Conservation (phyloP, 2,888 invertebrate genomes). For the Sycophila texana region DNA sequence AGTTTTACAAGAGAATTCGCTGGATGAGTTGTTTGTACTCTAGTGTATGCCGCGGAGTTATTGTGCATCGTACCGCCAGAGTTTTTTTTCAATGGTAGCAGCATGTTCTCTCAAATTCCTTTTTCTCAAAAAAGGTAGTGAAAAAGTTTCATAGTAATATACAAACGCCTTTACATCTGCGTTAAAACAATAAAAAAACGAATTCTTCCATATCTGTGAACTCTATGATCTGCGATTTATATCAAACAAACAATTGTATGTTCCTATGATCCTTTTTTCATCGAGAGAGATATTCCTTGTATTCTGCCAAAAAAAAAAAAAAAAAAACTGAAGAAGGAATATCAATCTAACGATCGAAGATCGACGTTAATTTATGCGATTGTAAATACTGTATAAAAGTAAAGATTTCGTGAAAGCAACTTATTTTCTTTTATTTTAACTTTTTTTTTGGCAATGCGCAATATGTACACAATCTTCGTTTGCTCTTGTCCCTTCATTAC, state of each 20-base stretch:
- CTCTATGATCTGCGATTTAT: conserved; percentile 22
- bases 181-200: conserved; percentile 13
- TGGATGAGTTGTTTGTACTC: conserved; percentile 47
- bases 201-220: conserved; percentile 37
- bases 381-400: conserved; percentile 58
- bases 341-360: conserved; percentile 49
- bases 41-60: conserved; percentile 51
- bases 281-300: conserved; percentile 36
- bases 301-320: conserved; percentile 48
- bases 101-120: conserved; percentile 43
- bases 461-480: conserved; percentile 53
- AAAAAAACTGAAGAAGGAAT: conserved; percentile 31
- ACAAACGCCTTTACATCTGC: neutral
- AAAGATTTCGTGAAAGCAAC: conserved; percentile 48
- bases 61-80: conserved; percentile 61
- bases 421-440: conserved; percentile 38
- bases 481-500: conserved; percentile 38
- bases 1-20: conserved; percentile 28
- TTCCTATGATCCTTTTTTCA: conserved; percentile 42
- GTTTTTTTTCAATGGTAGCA: conserved; percentile 61
- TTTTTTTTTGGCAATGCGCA: conserved; percentile 50
- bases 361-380: conserved; percentile 55
- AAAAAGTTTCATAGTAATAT: conserved; percentile 32
- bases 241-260: conserved; percentile 25
- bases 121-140: conserved; percentile 19